These are phyloP conservation scores for Callimorpha dominula DNA, from an alignment of 2,888 invertebrate species.

Conservation along the genomic window DNA sequence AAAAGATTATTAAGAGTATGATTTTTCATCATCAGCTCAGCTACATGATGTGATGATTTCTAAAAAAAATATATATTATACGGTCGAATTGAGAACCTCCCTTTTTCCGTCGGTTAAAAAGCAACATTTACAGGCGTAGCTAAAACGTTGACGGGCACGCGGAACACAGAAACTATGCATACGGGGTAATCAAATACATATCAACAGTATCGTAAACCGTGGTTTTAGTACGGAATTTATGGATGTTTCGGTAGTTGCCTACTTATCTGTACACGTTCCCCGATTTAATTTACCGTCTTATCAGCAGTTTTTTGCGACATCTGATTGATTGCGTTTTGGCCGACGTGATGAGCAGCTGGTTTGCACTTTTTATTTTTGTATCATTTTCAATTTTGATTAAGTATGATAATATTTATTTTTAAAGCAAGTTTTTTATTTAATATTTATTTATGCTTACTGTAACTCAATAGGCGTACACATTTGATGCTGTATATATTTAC, in stretches of 20 bases:
- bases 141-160: not conserved
- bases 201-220: constrained; percentile 4
- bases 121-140: not conserved
- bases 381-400: too few relatives aligned
- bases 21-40: too few relatives aligned
- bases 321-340: constrained; percentile 22
- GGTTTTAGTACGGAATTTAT: constrained; percentile 11
- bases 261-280: constrained; percentile 22
- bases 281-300: constrained; percentile 28
- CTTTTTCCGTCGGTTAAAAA: too few relatives aligned
- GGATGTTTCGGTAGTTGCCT: constrained; percentile 10
- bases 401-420: too few relatives aligned
- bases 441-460: too few relatives aligned
- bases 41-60: too few relatives aligned
- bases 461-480: too few relatives aligned
- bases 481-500: too few relatives aligned
- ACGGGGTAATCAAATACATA: not conserved
- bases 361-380: not conserved
- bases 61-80: too few relatives aligned
- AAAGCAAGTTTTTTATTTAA: too few relatives aligned
- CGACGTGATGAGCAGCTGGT: constrained; percentile 19
- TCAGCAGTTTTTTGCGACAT: constrained; percentile 19
- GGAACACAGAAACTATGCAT: not conserved
- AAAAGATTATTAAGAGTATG: too few relatives aligned
- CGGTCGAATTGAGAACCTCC: too few relatives aligned